Conservation (phyloP, 2,888 invertebrate species). For the Apamea epomidion region DNA sequence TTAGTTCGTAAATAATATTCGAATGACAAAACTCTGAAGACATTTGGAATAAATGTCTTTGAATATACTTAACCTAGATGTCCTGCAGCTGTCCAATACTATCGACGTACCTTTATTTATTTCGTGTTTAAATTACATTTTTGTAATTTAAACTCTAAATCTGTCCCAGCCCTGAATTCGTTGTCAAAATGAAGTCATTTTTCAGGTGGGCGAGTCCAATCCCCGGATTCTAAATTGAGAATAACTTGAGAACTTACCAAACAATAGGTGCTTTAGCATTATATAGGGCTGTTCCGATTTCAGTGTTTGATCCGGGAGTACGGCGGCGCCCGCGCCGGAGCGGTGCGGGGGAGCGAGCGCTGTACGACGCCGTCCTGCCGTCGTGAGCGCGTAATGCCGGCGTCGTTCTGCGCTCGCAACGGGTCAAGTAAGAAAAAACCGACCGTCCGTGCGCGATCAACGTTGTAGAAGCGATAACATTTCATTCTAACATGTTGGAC, state of each 20-base stretch:
- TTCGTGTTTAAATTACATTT: not conserved
- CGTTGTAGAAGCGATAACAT: no score
- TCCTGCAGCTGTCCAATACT: not conserved
- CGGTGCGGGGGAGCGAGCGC: not conserved
- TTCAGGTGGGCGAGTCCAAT: not conserved
- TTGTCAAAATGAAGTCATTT: constrained; percentile 18
- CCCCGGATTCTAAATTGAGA: not conserved
- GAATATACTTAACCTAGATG: not conserved
- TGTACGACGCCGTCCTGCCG: not conserved
- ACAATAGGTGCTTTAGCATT: not conserved
- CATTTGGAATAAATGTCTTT: not conserved
- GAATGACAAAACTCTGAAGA: not conserved
- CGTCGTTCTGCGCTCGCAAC: no score
- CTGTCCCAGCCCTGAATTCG: not conserved
- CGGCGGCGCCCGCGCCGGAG: not conserved
- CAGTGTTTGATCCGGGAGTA: not conserved
- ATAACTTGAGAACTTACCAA: not conserved
- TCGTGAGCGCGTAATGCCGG: not conserved
- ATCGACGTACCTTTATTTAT: not conserved
- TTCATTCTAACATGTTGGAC: no score
- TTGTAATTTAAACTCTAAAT: not conserved
- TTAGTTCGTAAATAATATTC: constrained; percentile 16
- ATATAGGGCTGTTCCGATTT: not conserved
- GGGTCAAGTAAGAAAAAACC: not conserved
- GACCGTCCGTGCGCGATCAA: not conserved